phyloP scores from a whole-genome alignment of 92 coral and sea anemone species.

The Umimayanthus kanabou region DNA sequence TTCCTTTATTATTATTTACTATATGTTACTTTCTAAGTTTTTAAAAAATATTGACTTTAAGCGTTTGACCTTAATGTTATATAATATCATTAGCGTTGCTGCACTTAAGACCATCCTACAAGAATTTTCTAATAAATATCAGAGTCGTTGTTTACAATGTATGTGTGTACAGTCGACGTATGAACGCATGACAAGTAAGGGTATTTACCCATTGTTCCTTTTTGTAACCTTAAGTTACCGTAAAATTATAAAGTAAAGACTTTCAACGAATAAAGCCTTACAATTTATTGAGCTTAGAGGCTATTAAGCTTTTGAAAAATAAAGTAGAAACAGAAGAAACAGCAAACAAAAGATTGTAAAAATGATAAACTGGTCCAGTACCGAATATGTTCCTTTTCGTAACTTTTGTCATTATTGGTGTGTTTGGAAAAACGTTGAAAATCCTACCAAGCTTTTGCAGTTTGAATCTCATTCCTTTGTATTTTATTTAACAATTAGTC shows the following conservation, averaged over 20 bases:
- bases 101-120: slow-evolving; percentile 25
- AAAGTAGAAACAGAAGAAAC: background rate
- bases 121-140: background rate
- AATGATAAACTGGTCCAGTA: slow-evolving; percentile 8
- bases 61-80: slow-evolving; percentile 10
- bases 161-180: background rate
- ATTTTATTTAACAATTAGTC: slow-evolving; percentile 20
- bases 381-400: slow-evolving; percentile 24
- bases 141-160: slow-evolving; percentile 1
- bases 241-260: background rate
- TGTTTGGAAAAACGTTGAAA: slow-evolving; percentile 20
- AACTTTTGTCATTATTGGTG: slow-evolving; percentile 21
- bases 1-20: background rate
- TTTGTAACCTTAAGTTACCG: slow-evolving; percentile 16
- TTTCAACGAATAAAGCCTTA: background rate
- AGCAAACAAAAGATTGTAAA: slow-evolving; percentile 21
- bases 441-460: slow-evolving; percentile 7
- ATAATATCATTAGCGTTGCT: slow-evolving; percentile 15
- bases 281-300: background rate
- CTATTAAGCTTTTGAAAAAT: slow-evolving; percentile 12
- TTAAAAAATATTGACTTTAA: background rate
- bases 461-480: slow-evolving; percentile 11
- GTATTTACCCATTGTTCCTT: slow-evolving; percentile 3
- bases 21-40: slow-evolving; percentile 15
- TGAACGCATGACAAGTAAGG: slow-evolving; percentile 1